These are phyloP conservation scores for honey bee (Apis mellifera) DNA, from an alignment of 1,140 invertebrate genomes.

Conservation along the genomic window DNA sequence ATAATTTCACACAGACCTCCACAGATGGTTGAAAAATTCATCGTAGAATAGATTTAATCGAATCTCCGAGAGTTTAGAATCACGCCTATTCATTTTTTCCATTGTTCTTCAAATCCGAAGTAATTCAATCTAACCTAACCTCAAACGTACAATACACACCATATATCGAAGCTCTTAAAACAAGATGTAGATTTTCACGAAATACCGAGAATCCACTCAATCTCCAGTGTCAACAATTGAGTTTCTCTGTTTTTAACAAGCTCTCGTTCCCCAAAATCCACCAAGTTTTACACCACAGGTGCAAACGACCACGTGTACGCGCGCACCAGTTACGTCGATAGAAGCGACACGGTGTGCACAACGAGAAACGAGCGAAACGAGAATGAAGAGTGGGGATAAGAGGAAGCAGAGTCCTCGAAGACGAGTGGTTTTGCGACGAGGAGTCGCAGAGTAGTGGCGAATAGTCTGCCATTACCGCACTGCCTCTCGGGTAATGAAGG, in stretches of 20 bases:
- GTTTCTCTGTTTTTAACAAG: neutral
- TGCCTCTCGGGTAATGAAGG: slow-evolving; percentile 54
- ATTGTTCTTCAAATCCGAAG: neutral
- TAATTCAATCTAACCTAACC: neutral
- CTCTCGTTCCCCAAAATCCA: neutral
- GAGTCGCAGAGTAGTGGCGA: slow-evolving; percentile 25
- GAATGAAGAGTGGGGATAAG: neutral
- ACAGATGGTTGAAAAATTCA: too few relatives aligned
- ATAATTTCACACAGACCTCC: neutral
- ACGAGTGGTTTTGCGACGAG: slow-evolving; percentile 51
- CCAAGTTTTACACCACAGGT: neutral
- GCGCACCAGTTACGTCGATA: slow-evolving; percentile 14
- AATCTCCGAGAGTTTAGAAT: neutral
- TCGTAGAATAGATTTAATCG: neutral
- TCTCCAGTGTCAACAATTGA: neutral
- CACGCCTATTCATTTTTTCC: neutral
- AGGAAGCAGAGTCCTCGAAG: slow-evolving; percentile 43
- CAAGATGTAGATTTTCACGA: neutral
- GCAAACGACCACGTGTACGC: slow-evolving; percentile 4
- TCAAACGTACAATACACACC: neutral
- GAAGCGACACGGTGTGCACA: neutral
- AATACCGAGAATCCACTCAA: neutral
- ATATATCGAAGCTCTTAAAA: neutral
- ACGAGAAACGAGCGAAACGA: neutral
- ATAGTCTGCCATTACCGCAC: slow-evolving; percentile 53